These are phyloP conservation scores for Tricholauxania praeusta DNA, from an alignment of 2,888 invertebrate species.

Conservation along the genomic window DNA sequence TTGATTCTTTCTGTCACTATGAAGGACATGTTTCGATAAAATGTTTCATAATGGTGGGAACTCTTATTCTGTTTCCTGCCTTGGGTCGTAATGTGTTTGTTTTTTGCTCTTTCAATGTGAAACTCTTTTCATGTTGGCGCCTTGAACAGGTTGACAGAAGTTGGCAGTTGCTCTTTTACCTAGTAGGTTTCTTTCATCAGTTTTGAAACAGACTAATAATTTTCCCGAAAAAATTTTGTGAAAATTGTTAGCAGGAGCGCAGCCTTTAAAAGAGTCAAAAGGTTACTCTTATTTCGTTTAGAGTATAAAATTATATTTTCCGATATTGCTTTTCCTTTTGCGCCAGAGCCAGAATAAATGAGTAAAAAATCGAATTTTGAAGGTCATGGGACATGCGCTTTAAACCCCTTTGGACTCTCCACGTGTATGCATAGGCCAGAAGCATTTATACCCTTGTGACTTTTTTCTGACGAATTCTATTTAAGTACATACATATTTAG, in stretches of 20 bases:
- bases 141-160: constrained; percentile 57
- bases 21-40: too few species aligned
- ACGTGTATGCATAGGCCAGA: too few species aligned
- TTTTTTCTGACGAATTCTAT: too few species aligned
- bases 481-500: too few species aligned
- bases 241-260: constrained; percentile 55
- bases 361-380: constrained; percentile 46
- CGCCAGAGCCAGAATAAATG: background rate
- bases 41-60: too few species aligned
- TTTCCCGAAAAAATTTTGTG: constrained; percentile 34
- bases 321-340: too few species aligned
- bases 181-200: background rate
- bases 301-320: too few species aligned
- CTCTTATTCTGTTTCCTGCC: background rate
- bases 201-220: constrained; percentile 18
- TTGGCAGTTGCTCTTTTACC: background rate
- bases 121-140: constrained; percentile 52
- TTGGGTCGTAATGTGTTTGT: background rate
- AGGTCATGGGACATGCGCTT: constrained; percentile 62
- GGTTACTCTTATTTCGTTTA: too few species aligned
- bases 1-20: constrained; percentile 39
- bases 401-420: background rate
- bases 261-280: constrained; percentile 37
- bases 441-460: too few species aligned
- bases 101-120: constrained; percentile 3